These are phyloP conservation scores for Haemorhous mexicanus DNA, from an alignment of 2,113 vertebrate species.

Conservation along the genomic window DNA sequence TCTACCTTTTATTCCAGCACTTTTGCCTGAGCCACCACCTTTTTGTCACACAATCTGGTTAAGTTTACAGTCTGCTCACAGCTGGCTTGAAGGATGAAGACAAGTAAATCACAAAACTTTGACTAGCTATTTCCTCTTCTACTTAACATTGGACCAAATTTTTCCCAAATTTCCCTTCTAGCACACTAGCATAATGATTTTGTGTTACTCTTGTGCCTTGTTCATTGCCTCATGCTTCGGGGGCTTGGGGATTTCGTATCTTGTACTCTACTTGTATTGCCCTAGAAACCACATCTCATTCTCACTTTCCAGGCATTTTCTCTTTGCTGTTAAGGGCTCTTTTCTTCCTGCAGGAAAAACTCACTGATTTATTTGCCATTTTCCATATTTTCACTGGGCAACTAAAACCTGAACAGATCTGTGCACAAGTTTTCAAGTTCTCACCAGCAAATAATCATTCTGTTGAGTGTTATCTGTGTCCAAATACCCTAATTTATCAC, in stretches of 20 bases:
- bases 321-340: neutral
- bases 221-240: neutral
- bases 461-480: neutral
- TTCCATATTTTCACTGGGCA: neutral
- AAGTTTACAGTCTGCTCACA: conserved; percentile 15
- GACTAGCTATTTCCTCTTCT: conserved; percentile 20
- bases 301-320: conserved; percentile 10
- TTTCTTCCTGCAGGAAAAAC: neutral
- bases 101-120: conserved; percentile 5
- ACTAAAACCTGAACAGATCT: neutral
- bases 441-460: neutral
- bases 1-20: neutral
- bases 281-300: conserved; percentile 29
- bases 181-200: neutral
- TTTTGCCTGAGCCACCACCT: neutral
- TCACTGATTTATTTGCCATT: neutral
- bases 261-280: neutral
- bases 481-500: neutral
- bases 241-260: conserved; percentile 15
- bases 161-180: neutral
- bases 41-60: neutral
- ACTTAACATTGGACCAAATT: neutral
- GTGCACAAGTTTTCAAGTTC: neutral
- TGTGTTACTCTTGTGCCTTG: conserved; percentile 18
- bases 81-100: neutral